phyloP scores from a whole-genome alignment of 2,797 vertebrate species.

The Gambelia wislizenii region DNA sequence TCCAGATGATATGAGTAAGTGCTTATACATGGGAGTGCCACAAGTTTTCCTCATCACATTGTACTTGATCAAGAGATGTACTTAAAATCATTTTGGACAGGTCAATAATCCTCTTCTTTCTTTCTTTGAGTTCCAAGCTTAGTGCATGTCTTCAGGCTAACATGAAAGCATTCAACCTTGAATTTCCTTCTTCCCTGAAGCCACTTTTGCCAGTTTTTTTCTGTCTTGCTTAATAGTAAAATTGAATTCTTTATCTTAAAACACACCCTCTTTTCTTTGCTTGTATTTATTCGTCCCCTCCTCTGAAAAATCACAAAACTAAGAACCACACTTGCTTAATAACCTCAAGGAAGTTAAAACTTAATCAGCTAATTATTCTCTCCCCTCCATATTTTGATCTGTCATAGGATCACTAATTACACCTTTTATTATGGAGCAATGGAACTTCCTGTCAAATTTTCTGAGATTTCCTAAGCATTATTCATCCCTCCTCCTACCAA shows the following conservation, averaged over 20 bases:
- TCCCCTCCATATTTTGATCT: background rate
- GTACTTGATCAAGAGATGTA: background rate
- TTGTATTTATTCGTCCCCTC: no score
- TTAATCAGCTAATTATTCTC: background rate
- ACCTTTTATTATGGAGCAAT: background rate
- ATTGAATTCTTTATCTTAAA: background rate
- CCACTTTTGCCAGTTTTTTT: conserved; percentile 1
- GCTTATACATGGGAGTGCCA: no score
- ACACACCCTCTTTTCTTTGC: background rate
- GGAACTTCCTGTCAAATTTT: background rate
- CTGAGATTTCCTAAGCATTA: background rate
- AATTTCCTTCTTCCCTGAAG: background rate
- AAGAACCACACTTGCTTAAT: no score
- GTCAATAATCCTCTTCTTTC: background rate
- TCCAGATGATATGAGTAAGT: background rate
- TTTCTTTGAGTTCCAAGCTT: background rate
- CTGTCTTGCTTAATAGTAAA: background rate
- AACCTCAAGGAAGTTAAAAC: background rate
- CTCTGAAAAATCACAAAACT: background rate
- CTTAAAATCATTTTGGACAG: background rate
- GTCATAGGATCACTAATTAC: background rate
- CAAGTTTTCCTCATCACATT: background rate
- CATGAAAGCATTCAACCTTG: background rate
- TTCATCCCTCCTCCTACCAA: background rate
- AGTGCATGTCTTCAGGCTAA: background rate